Evolutionary conservation across 2,888 invertebrate genomes (phyloP), one percentile per base, ranked within the genome.

Genomic region (Oxyscelio sp.): DNA sequence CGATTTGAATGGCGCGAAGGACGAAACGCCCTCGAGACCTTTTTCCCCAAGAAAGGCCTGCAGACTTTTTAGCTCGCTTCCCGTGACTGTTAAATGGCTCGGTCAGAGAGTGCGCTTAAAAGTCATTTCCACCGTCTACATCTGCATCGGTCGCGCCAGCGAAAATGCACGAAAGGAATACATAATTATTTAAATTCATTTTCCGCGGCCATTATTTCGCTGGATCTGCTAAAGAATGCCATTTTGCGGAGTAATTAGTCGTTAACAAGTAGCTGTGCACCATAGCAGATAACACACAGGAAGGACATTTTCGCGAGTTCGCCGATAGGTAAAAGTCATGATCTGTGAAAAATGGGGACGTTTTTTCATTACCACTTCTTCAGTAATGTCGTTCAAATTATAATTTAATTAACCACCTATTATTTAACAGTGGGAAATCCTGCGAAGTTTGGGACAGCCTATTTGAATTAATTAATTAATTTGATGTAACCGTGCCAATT

Each of bases 21-120:
- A n/a, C n/a, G n/a, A n/a, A n/a, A n/a, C n/a, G n/a, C n/a, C n/a
- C n/a, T n/a, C n/a, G n/a, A n/a, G n/a, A n/a, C n/a, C n/a, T n/a
- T n/a, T n/a, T n/a, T n/a, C n/a, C n/a, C n/a, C n/a, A n/a, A n/a
- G n/a, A n/a, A n/a, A n/a, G n/a, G n/a, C n/a, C n/a, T n/a, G n/a
- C n/a, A n/a, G n/a, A n/a, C n/a, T n/a, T n/a, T n/a, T n/a, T n/a
- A n/a, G n/a, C n/a, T n/a, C n/a, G n/a, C n/a, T n/a, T n/a, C n/a
- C n/a, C n/a, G n/a, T n/a, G 66, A 45, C 71, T 59, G 61, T 58
- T 81, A 74, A 82, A 63, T 75, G 56, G 40, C 52, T 68, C 45
- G 91, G 91, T 89, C 90, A 83, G 88, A 88, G 89, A 90, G 88
- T 88, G 90, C 90, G 58, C 66, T 66, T 48, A 48, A 65, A 71